Evolutionary conservation across 2,888 invertebrate species (phyloP), one percentile per base, ranked within the genome.

Genomic region (Aphidius colemani): DNA sequence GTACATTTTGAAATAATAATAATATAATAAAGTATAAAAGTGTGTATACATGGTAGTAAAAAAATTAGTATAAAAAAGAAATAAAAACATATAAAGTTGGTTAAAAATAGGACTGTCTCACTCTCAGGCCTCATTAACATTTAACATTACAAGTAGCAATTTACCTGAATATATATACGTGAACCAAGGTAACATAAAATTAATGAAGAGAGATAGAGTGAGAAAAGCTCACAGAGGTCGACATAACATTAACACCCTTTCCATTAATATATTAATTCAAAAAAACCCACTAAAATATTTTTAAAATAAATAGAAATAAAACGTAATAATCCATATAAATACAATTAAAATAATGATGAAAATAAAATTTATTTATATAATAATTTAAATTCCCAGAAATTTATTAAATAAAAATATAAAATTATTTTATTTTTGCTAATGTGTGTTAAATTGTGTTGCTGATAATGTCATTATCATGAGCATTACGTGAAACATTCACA

Each of bases 151-250:
- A 67, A 67, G 62, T 61, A 64, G 65, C 67, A 69, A 70, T 69
- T 70, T 69, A 67, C 67, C 64, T 58, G 53, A 51, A 56, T 63
- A 51, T 59, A 56, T 59, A 45, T 61, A 50, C 55, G 56, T 4
- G 30, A 5, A 18, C 13, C 13, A 18, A 60, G 63, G 64, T 57
- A 69, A n/a, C n/a, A n/a, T n/a, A n/a, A 65, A 70, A 72, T 72
- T 72, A 72, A 72, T 72, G 69, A 72, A 72, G 69, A 67, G 66
- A 57, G 66, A 70, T 68, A 49, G 61, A 65, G 63, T 63, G 63
- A 51, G 57, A 61, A 63, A 60, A 63, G 59, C 62, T 65, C 30
- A 30, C 30, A 30, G 65, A 66, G 65, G 66, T 63, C 67, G 62
- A 59, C 66, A 62, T 66, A 63, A 61, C 61, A 50, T 65, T 66